Percentiles rank a stretch among this genome's conserved stretches.
These are phyloP conservation scores for Mellilla xanthometata DNA, from an alignment of 2,888 invertebrate genomes.

Conservation along the genomic window DNA sequence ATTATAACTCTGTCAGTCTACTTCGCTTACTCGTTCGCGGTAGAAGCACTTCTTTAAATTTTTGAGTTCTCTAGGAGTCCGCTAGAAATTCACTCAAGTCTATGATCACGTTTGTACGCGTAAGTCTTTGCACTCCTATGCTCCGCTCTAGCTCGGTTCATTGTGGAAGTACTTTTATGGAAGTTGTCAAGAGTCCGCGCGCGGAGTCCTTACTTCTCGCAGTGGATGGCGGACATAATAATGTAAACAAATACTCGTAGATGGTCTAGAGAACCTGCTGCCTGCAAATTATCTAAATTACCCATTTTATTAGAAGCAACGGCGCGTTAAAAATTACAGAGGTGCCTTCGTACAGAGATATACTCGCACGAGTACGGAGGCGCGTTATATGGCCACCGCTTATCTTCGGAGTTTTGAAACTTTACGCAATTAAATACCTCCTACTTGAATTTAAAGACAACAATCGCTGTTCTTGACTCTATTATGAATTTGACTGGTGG, in stretches of 20 bases:
- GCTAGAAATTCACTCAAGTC: no score
- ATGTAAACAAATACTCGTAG: slow-evolving; percentile 7
- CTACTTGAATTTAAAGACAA: slow-evolving; percentile 4
- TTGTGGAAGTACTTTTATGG: no score
- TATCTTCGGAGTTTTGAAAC: slow-evolving; percentile 30
- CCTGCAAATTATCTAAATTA: slow-evolving; percentile 26
- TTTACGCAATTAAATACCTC: slow-evolving; percentile 17
- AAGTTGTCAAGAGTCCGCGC: no score
- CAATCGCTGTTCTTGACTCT: slow-evolving; percentile 1
- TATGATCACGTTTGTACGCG: no score
- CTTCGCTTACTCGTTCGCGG: no score
- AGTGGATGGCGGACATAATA: no score
- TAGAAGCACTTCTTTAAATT: no score
- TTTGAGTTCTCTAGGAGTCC: no score
- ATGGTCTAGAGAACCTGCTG: slow-evolving; percentile 7
- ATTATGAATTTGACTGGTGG: background rate
- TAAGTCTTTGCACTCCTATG: no score
- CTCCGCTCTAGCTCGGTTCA: no score
- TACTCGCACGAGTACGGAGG: slow-evolving; percentile 32
- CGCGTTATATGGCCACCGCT: slow-evolving; percentile 36
- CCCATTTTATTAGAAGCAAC: slow-evolving; percentile 38
- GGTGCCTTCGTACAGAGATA: slow-evolving; percentile 21
- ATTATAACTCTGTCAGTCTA: no score
- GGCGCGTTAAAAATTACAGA: slow-evolving; percentile 43
- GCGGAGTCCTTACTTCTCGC: no score